Evolutionary conservation across 2,113 vertebrate species (phyloP).

Genomic region (Lepisosteus oculatus): DNA sequence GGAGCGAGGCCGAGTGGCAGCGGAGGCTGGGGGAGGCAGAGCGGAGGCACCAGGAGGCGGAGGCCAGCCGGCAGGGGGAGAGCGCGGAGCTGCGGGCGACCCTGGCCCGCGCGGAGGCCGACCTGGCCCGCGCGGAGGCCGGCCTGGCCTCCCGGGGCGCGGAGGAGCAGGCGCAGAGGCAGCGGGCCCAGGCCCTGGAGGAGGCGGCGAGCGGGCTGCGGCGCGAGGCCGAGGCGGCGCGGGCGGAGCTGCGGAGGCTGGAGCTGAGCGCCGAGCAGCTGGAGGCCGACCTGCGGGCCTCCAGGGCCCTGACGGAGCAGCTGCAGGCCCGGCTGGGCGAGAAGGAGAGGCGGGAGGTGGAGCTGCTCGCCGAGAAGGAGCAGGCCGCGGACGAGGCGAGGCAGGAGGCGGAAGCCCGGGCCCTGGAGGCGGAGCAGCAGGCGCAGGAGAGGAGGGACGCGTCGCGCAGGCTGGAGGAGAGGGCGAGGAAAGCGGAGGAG

Average conservation of each 20-base stretch:
- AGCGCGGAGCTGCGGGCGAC: conserved; percentile 53
- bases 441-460: conserved; percentile 63
- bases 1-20: conserved; percentile 61
- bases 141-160: conserved; percentile 58
- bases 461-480: conserved; percentile 61
- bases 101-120: conserved; percentile 53
- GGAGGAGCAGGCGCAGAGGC: conserved; percentile 63
- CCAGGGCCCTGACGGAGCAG: conserved; percentile 70
- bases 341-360: conserved; percentile 83
- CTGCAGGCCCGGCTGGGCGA: conserved; percentile 73
- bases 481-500: conserved; percentile 63
- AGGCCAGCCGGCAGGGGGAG: conserved; percentile 64
- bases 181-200: conserved; percentile 63
- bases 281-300: conserved; percentile 79
- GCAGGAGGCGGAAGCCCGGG: conserved; percentile 66
- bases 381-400: conserved; percentile 78
- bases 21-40: conserved; percentile 58
- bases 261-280: conserved; percentile 79
- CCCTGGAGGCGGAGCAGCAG: conserved; percentile 69
- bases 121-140: conserved; percentile 48
- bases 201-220: conserved; percentile 67
- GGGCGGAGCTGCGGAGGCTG: conserved; percentile 58
- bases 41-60: conserved; percentile 53
- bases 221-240: conserved; percentile 56
- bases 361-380: conserved; percentile 80